phyloP scores from a whole-genome alignment of 2,113 vertebrate genomes.

The Prietella phreatophila region DNA sequence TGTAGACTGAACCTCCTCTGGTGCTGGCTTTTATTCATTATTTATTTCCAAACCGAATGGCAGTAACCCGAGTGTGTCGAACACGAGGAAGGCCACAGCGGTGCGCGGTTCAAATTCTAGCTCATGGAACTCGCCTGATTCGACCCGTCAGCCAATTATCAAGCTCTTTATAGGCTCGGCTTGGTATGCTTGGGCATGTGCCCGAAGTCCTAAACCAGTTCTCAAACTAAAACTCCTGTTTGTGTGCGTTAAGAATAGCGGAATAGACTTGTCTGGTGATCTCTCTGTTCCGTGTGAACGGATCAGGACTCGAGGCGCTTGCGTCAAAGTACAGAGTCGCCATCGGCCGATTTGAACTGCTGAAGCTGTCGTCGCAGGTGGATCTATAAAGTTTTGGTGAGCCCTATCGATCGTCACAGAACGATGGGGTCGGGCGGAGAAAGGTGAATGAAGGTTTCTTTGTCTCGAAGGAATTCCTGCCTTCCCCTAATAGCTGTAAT shows the following conservation, averaged over 20 bases:
- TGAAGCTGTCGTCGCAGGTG: not conserved
- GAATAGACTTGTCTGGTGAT: slow-evolving; percentile 7
- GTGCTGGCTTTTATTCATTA: not conserved
- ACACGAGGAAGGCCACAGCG: not conserved
- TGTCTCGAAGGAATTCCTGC: slow-evolving; percentile 6
- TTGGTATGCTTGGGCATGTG: not conserved
- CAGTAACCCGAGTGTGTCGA: not conserved
- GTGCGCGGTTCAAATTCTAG: not conserved
- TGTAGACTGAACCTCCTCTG: not conserved
- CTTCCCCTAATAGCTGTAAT: slow-evolving; percentile 7
- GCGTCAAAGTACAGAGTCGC: too few relatives aligned
- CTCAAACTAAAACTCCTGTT: not conserved
- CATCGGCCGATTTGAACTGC: too few relatives aligned
- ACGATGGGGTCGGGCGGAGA: not conserved
- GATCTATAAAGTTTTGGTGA: not conserved
- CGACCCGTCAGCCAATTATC: not conserved
- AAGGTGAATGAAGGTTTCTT: slow-evolving; percentile 12
- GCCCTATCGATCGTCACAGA: not conserved
- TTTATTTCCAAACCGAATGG: not conserved
- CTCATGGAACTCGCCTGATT: not conserved
- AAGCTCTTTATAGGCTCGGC: not conserved
- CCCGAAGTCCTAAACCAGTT: not conserved
- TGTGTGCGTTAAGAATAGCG: too few relatives aligned
- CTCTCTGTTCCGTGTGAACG: not conserved
- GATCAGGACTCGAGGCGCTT: not conserved